Evolutionary conservation across 2,797 vertebrate genomes (phyloP).

Genomic region (Lacerta viridis): DNA sequence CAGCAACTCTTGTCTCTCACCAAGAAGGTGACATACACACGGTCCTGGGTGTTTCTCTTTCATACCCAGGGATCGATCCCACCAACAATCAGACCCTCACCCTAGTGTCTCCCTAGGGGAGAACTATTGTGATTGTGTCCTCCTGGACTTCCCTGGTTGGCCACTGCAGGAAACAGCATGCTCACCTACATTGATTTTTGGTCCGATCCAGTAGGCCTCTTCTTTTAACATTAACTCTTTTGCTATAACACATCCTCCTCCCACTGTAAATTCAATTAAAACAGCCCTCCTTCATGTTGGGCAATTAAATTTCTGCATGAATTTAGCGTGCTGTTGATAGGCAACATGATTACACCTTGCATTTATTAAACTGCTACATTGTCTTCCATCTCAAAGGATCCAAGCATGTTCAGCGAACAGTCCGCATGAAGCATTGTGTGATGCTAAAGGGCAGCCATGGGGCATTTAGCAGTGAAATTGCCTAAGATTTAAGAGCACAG

Average conservation of each 20-base stretch:
- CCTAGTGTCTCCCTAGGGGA: too few relatives aligned
- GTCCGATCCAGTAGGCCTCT: too few relatives aligned
- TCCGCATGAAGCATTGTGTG: neutral
- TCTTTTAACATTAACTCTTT: neutral
- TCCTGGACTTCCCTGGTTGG: too few relatives aligned
- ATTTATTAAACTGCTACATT: constrained; percentile 36
- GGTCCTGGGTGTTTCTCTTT: too few relatives aligned
- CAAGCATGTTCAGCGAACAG: constrained; percentile 50
- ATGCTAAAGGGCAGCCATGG: neutral
- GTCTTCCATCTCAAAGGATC: constrained; percentile 39
- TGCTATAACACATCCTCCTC: constrained; percentile 16
- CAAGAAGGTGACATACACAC: neutral
- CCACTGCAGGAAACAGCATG: too few relatives aligned
- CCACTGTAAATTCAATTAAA: neutral
- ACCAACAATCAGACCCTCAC: too few relatives aligned
- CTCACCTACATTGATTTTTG: too few relatives aligned
- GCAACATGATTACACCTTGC: constrained; percentile 58
- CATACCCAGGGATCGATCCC: too few relatives aligned
- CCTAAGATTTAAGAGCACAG: constrained; percentile 36
- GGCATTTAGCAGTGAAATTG: neutral
- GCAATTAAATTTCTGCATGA: constrained; percentile 27
- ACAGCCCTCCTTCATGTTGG: too few relatives aligned
- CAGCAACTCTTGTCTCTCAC: too few relatives aligned
- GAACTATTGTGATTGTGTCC: too few relatives aligned
- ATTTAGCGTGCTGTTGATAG: constrained; percentile 50